These are phyloP conservation scores for Crossaster papposus DNA, from an alignment of 53 echinoderm and acorn worm species.

Conservation along the genomic window DNA sequence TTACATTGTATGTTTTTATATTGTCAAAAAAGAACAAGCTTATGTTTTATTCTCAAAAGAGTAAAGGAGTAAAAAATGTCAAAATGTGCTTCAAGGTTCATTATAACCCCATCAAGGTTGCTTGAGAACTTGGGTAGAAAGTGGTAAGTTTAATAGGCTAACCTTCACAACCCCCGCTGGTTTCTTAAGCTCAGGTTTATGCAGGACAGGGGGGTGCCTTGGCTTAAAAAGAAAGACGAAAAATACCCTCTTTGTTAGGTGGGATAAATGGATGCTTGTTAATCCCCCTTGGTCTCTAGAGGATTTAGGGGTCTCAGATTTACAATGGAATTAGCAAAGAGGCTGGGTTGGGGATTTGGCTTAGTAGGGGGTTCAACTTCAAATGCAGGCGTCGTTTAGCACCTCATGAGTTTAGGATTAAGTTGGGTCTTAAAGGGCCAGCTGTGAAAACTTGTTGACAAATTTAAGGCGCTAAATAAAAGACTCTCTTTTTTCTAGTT, in stretches of 20 bases:
- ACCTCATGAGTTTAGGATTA: not conserved
- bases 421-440: not conserved
- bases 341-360: not conserved
- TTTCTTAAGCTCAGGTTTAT: slow-evolving; percentile 24
- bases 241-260: not conserved
- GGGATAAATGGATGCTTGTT: slow-evolving; percentile 29
- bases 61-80: not conserved
- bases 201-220: not conserved
- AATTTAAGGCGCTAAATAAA: not conserved
- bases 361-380: not conserved
- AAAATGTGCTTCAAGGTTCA: slow-evolving; percentile 38
- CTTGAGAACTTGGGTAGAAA: not conserved
- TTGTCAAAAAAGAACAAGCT: not conserved
- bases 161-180: not conserved
- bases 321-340: slow-evolving; percentile 17
- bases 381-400: not conserved
- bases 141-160: not conserved
- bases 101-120: slow-evolving; percentile 23
- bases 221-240: slow-evolving; percentile 6
- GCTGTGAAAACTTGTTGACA: not conserved
- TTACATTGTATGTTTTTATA: not conserved
- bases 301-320: slow-evolving; percentile 7
- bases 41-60: not conserved
- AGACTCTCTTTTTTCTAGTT: not conserved
- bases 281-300: slow-evolving; percentile 42